Base-by-base conservation (phyloP, 2,113 vertebrate species). In the Panthera tigris region DNA sequence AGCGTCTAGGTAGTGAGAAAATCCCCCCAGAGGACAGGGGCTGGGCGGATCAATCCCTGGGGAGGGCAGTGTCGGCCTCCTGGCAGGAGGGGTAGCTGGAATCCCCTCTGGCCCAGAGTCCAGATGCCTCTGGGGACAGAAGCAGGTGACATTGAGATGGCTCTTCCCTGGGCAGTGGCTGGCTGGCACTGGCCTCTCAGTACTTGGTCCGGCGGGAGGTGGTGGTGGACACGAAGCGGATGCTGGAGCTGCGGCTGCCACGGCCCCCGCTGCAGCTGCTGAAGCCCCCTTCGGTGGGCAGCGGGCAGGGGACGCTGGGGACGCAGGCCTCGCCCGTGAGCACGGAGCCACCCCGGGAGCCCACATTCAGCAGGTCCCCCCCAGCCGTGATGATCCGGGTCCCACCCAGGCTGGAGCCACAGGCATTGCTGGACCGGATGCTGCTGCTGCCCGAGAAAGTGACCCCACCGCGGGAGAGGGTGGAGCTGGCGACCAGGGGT, bases 181-280 rank as follows among this genome's bases (percentile, higher is more conserved):
- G 29, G 57, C 74, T 15, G 13, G 73, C 6, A 0, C n/a, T n/a
- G 0, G 50, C 45, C 15, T 66, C 55, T 98, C 63, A 98, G 91
- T 95, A 97, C 74, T 98, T 98, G 93, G 90, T 96, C 89, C 84
- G 88, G 65, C 31, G 74, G 69, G 96, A 97, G 66, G 97, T 98
- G 57, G 97, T 97, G 76, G 97, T 98, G 29, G 98, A 97, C 9
- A 97, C 74, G 11, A 98, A 98, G 88, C 95, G 98, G 76, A 98
- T 91, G 0, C 89, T 97, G 78, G 98, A 98, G 66, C 89, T 63
- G 50, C 68, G 94, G 68, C 76, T 94, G 52, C 96, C 50, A 1
- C 61, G 96, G 48, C 96, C 93, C 1, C 96, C 96, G 0, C 98
- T 98, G 69, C 97, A 94, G 55, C 97, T 97, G 65, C 98, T 97